A percentile compares a stretch with the other conserved stretches of the same genome.
Evolutionary conservation across 2,888 invertebrate species (phyloP).

Genomic region (Globia sparganii): DNA sequence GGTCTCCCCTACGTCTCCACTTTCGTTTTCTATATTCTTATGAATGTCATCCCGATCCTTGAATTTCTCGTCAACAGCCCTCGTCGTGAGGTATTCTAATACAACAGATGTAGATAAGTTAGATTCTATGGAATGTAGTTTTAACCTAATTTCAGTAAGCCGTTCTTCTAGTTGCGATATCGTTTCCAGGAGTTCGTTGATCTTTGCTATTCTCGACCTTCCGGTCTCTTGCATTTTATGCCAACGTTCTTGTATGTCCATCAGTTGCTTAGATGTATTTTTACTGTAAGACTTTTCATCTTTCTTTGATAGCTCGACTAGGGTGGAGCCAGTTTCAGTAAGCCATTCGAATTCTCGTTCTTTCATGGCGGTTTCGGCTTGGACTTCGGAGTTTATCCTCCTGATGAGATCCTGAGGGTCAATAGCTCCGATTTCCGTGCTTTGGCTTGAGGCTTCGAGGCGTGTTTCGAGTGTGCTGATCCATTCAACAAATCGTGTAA

Average conservation of each 20-base stretch:
- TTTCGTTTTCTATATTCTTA: slow-evolving; percentile 94
- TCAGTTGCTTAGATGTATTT: slow-evolving; percentile 90
- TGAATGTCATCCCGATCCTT: slow-evolving; percentile 94
- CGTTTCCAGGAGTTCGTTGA: slow-evolving; percentile 93
- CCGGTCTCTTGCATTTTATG: slow-evolving; percentile 92
- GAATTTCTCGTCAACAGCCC: slow-evolving; percentile 92
- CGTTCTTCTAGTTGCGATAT: slow-evolving; percentile 93
- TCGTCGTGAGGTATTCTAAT: slow-evolving; percentile 92
- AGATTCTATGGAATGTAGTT: slow-evolving; percentile 93
- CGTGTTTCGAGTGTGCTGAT: slow-evolving; percentile 92
- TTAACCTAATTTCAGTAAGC: slow-evolving; percentile 93
- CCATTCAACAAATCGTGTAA: slow-evolving; percentile 93
- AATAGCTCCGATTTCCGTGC: slow-evolving; percentile 86
- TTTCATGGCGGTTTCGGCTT: slow-evolving; percentile 94
- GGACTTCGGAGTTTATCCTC: slow-evolving; percentile 93
- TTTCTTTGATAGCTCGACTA: slow-evolving; percentile 92
- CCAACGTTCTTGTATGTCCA: slow-evolving; percentile 92
- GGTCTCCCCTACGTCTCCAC: slow-evolving; percentile 94
- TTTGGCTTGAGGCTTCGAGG: slow-evolving; percentile 90
- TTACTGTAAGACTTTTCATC: slow-evolving; percentile 90
- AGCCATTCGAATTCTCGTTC: slow-evolving; percentile 95
- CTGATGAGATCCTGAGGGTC: slow-evolving; percentile 94
- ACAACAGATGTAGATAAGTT: slow-evolving; percentile 92
- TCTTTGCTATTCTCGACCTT: slow-evolving; percentile 92
- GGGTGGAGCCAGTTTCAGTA: slow-evolving; percentile 91